A percentile compares a stretch with the other conserved stretches of the same genome.
phyloP scores from a whole-genome alignment of 2,113 vertebrate genomes.

The Aleadryas rufinucha region DNA sequence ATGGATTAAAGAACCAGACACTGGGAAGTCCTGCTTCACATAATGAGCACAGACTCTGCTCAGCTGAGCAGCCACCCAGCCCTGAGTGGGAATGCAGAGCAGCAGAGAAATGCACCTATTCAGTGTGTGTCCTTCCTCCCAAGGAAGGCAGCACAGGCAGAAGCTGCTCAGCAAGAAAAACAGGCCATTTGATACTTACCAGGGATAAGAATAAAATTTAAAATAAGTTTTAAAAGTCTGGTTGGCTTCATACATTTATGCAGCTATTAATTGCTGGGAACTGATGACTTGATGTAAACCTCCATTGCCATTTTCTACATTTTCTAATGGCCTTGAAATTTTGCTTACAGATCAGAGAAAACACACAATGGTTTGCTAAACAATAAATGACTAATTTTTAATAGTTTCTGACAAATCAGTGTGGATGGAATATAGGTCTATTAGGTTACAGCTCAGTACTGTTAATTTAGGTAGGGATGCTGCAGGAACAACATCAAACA shows the following conservation, averaged over 20 bases:
- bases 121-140: accelerated
- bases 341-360: constrained; percentile 4
- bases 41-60: neutral
- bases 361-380: neutral
- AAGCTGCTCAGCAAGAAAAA: neutral
- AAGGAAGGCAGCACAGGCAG: neutral
- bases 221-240: neutral
- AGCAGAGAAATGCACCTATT: neutral
- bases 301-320: neutral
- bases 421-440: neutral
- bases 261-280: neutral
- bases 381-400: neutral
- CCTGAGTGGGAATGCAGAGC: neutral
- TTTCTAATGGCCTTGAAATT: neutral
- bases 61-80: neutral
- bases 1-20: neutral
- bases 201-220: neutral
- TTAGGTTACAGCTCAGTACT: neutral
- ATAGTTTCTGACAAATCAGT: neutral
- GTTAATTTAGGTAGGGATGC: neutral
- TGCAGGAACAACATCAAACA: neutral
- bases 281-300: neutral
- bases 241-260: neutral
- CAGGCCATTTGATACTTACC: neutral
- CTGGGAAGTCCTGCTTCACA: neutral